Percentiles rank a stretch among this genome's conserved stretches.
Conservation (phyloP, 2,888 invertebrate genomes). For the Drosophila siamana region DNA sequence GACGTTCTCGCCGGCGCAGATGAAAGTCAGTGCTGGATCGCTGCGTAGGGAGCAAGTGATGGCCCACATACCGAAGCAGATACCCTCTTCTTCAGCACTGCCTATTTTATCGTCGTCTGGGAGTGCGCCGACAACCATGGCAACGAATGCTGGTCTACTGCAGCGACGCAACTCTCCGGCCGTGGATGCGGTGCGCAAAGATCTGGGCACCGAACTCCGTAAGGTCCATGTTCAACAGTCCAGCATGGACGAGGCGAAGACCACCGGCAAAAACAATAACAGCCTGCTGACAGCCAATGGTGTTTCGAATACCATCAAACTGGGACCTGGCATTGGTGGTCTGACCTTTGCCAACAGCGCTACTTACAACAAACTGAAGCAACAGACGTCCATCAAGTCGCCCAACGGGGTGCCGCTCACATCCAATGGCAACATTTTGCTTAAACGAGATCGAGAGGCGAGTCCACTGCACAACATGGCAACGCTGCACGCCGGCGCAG, state of each 20-base stretch:
- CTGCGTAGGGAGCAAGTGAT: slow-evolving; percentile 79
- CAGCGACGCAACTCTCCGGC: slow-evolving; percentile 79
- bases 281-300: slow-evolving; percentile 49
- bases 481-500: slow-evolving; percentile 56
- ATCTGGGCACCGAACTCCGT: slow-evolving; percentile 87
- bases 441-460: slow-evolving; percentile 83
- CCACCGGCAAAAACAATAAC: slow-evolving; percentile 19
- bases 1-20: slow-evolving; percentile 90
- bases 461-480: slow-evolving; percentile 80
- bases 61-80: slow-evolving; percentile 81
- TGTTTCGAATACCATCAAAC: slow-evolving; percentile 83
- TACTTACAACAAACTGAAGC: slow-evolving; percentile 85
- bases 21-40: slow-evolving; percentile 86
- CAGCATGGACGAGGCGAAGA: slow-evolving; percentile 46
- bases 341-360: slow-evolving; percentile 85
- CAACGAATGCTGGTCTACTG: slow-evolving; percentile 77
- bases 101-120: slow-evolving; percentile 71
- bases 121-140: slow-evolving; percentile 75
- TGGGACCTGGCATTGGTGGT: slow-evolving; percentile 85
- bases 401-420: slow-evolving; percentile 70
- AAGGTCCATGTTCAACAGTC: slow-evolving; percentile 54
- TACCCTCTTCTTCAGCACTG: slow-evolving; percentile 56
- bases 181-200: slow-evolving; percentile 88
- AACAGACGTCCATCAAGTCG: slow-evolving; percentile 76
- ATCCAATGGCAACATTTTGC: slow-evolving; percentile 76